Evolutionary conservation across 2,113 vertebrate species (phyloP).

Genomic region (Prolemur simus): DNA sequence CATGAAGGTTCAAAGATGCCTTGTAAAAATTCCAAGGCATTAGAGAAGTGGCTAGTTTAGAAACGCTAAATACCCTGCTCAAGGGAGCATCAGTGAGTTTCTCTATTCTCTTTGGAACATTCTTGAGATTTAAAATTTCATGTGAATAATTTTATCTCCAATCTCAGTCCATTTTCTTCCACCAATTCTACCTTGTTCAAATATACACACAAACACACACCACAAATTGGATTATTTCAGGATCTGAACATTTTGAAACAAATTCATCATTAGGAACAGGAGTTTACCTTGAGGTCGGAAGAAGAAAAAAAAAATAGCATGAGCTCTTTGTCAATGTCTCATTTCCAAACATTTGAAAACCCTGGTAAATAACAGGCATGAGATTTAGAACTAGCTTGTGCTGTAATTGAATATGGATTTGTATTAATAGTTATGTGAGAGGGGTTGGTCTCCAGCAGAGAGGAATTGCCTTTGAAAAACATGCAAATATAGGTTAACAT

Average conservation of each 20-base stretch:
- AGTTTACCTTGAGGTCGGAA: neutral
- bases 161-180: neutral
- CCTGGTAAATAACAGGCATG: slow-evolving; percentile 38
- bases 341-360: slow-evolving; percentile 62
- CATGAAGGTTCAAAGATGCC: neutral
- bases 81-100: slow-evolving; percentile 73
- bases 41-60: slow-evolving; percentile 19
- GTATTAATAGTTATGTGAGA: neutral
- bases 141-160: slow-evolving; percentile 44
- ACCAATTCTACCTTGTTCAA: neutral
- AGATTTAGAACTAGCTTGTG: slow-evolving; percentile 53
- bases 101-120: slow-evolving; percentile 66
- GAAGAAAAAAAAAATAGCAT: neutral
- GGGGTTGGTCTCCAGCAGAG: slow-evolving; percentile 57
- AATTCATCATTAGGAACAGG: neutral
- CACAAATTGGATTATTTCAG: neutral
- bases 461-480: slow-evolving; percentile 52
- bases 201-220: neutral
- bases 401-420: slow-evolving; percentile 27
- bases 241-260: slow-evolving; percentile 15
- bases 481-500: neutral
- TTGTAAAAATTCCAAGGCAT: neutral
- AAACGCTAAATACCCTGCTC: neutral
- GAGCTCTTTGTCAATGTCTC: slow-evolving; percentile 54
- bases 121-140: slow-evolving; percentile 77